These are phyloP conservation scores for Cuculus canorus DNA, from an alignment of 2,797 vertebrate genomes.

Conservation along the genomic window DNA sequence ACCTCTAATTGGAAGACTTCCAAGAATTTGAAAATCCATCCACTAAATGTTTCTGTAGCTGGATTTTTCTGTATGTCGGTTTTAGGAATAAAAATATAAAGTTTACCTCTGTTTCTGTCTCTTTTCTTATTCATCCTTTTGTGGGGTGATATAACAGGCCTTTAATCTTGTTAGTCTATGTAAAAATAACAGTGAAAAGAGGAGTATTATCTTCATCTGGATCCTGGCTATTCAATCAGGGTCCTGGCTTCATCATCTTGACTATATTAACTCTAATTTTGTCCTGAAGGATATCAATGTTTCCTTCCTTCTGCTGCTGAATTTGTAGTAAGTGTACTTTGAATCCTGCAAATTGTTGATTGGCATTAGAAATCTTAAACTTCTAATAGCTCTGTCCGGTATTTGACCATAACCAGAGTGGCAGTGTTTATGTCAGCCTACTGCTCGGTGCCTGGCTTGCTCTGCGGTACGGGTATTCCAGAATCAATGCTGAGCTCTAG, in stretches of 20 bases:
- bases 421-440: neutral
- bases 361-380: neutral
- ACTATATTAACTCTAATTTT: neutral
- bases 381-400: neutral
- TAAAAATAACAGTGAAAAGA: neutral
- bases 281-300: neutral
- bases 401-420: neutral
- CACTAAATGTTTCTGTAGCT: neutral
- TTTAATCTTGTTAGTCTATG: neutral
- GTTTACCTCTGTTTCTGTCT: neutral
- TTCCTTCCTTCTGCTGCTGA: neutral
- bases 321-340: neutral
- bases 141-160: rapidly evolving
- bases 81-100: neutral
- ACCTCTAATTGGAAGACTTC: neutral
- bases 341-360: neutral
- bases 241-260: neutral
- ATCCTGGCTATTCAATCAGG: neutral
- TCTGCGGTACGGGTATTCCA: neutral
- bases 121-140: neutral
- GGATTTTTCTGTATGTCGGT: neutral
- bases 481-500: neutral
- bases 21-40: neutral
- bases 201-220: neutral
- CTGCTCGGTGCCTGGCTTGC: neutral